Evolutionary conservation across 2,888 invertebrate genomes (phyloP).

Genomic region (Mesoligia furuncula): DNA sequence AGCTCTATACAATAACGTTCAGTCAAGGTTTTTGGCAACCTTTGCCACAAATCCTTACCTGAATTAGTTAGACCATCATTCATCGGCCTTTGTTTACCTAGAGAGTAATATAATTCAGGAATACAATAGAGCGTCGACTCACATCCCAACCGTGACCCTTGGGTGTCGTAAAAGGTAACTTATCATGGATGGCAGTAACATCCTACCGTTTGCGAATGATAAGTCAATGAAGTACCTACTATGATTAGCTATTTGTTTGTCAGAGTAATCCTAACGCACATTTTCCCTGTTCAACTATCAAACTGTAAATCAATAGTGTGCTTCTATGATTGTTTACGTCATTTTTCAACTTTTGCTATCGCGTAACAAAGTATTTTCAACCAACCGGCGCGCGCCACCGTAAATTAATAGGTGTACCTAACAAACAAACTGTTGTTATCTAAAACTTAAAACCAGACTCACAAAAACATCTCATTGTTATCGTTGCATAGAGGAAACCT

Average conservation of each 20-base stretch:
- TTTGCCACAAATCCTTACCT: conserved; percentile 22
- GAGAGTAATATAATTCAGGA: conserved; percentile 31
- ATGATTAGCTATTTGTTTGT: background rate
- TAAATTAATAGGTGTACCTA: background rate
- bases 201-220: conserved; percentile 19
- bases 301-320: background rate
- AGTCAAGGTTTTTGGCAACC: background rate
- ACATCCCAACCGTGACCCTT: conserved; percentile 25
- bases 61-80: conserved; percentile 22
- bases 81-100: conserved; percentile 33
- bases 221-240: background rate
- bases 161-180: conserved; percentile 34
- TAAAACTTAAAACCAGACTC: background rate
- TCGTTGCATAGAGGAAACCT: conserved; percentile 9
- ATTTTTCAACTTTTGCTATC: background rate
- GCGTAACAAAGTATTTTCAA: background rate
- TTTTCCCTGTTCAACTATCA: background rate
- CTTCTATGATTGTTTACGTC: background rate
- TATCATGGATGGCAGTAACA: conserved; percentile 13
- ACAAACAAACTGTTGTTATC: background rate
- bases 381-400: background rate
- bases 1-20: background rate
- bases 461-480: conserved; percentile 9
- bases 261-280: background rate
- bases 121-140: conserved; percentile 31